Conservation (phyloP, 2,797 vertebrate species). For the Cryptoprocta ferox region DNA sequence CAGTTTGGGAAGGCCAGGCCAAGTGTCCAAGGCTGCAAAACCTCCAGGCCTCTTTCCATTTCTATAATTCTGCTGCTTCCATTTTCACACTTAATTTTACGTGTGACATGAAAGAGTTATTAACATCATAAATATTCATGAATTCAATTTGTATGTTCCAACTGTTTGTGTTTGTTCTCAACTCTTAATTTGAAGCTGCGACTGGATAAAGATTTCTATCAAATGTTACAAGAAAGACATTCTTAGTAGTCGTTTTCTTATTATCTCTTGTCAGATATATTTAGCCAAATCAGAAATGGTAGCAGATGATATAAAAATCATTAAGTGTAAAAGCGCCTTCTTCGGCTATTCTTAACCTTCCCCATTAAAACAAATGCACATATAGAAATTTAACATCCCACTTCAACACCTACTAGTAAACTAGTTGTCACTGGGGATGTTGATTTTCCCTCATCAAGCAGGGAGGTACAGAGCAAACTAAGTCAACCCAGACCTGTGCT, state of each 20-base stretch:
- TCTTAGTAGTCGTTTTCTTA: slow-evolving; percentile 34
- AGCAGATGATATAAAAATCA: slow-evolving; percentile 54
- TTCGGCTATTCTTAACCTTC: not conserved
- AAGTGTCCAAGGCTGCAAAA: not conserved
- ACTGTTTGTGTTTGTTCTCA: slow-evolving; percentile 58
- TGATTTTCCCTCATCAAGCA: not conserved
- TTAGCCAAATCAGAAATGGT: slow-evolving; percentile 66
- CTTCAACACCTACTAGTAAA: not conserved
- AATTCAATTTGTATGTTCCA: slow-evolving; percentile 43
- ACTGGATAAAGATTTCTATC: slow-evolving; percentile 25
- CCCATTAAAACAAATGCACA: slow-evolving; percentile 26
- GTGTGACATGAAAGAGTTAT: slow-evolving; percentile 37
- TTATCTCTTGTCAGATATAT: not conserved
- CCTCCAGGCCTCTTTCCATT: not conserved
- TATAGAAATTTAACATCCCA: not conserved
- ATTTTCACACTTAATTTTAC: slow-evolving; percentile 16
- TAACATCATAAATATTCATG: slow-evolving; percentile 57
- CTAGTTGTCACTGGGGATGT: not conserved
- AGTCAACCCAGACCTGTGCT: not conserved
- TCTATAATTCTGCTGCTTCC: not conserved
- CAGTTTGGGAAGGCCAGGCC: not conserved
- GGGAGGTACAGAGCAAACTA: not conserved
- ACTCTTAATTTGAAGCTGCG: slow-evolving; percentile 40
- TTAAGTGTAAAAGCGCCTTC: not conserved
- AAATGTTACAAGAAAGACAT: slow-evolving; percentile 16